A percentile compares a stretch with the other conserved stretches of the same genome.
These are phyloP conservation scores for Bufo bufo DNA, from an alignment of 2,113 vertebrate genomes.

Conservation along the genomic window DNA sequence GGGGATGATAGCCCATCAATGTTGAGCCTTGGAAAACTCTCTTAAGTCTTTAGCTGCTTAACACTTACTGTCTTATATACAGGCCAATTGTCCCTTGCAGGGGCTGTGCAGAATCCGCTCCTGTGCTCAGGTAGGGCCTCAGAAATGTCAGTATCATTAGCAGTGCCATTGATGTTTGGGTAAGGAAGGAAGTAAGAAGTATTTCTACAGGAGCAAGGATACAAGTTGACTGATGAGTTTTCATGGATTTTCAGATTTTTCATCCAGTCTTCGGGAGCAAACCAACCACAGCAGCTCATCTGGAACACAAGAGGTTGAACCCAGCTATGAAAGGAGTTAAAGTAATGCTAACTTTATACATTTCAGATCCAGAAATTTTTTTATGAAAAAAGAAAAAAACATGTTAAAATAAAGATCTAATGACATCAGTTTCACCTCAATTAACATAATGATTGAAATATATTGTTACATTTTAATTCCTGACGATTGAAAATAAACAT, in stretches of 20 bases:
- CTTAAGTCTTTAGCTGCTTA: neutral
- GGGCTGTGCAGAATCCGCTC: constrained; percentile 55
- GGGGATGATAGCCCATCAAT: no score
- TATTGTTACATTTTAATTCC: no score
- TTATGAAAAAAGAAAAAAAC: no score
- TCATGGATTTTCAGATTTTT: constrained; percentile 57
- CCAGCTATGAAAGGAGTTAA: neutral
- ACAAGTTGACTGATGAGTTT: constrained; percentile 50
- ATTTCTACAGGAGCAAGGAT: constrained; percentile 70
- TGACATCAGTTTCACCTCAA: no score
- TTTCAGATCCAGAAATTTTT: no score
- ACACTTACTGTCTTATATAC: constrained; percentile 63
- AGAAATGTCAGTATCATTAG: neutral
- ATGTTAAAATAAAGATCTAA: no score
- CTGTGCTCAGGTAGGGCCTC: neutral
- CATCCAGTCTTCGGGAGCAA: constrained; percentile 66
- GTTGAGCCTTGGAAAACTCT: no score
- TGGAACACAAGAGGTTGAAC: neutral
- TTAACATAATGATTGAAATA: no score
- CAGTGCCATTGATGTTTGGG: constrained; percentile 26
- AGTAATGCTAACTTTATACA: neutral
- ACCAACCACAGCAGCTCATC: constrained; percentile 72
- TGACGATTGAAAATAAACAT: no score
- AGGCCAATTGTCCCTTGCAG: accelerated
- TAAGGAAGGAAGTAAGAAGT: constrained; percentile 21